These are phyloP conservation scores for Pipistrellus pygmaeus DNA, from an alignment of 2,797 vertebrate species.

Conservation along the genomic window DNA sequence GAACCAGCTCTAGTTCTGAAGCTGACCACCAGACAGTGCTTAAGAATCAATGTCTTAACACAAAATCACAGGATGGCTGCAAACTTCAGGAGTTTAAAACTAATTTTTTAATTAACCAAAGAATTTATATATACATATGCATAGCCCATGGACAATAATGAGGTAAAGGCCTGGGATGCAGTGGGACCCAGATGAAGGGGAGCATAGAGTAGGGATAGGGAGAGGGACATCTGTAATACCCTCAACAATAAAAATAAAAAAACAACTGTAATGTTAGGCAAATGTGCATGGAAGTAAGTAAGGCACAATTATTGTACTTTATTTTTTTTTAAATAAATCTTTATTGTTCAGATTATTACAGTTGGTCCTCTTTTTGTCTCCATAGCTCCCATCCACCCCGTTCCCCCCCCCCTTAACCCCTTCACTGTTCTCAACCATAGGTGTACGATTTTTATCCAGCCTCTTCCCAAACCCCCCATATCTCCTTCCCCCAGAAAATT, in stretches of 20 bases:
- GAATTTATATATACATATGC: not conserved
- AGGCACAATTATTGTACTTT: not conserved
- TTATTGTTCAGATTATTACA: too few species aligned
- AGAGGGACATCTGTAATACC: not conserved
- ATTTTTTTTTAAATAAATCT: not conserved
- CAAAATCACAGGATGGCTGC: conserved; percentile 84
- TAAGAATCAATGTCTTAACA: conserved; percentile 78
- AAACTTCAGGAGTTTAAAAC: conserved; percentile 90
- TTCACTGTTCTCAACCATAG: too few species aligned
- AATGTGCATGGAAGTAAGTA: not conserved
- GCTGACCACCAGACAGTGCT: conserved; percentile 76
- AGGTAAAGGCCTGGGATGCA: not conserved
- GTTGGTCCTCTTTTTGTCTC: too few species aligned
- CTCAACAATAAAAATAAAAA: not conserved
- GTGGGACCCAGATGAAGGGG: not conserved
- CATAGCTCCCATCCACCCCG: too few species aligned
- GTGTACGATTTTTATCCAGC: too few species aligned
- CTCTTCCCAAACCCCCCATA: too few species aligned
- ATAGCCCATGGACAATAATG: not conserved
- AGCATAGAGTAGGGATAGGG: not conserved
- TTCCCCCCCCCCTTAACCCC: too few species aligned
- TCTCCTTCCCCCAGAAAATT: too few species aligned
- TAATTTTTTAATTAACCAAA: conserved; percentile 61
- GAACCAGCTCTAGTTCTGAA: conserved; percentile 85
- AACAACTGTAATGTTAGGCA: not conserved